Base-by-base conservation (phyloP, 2,797 vertebrate genomes). In the Ispidina picta region DNA sequence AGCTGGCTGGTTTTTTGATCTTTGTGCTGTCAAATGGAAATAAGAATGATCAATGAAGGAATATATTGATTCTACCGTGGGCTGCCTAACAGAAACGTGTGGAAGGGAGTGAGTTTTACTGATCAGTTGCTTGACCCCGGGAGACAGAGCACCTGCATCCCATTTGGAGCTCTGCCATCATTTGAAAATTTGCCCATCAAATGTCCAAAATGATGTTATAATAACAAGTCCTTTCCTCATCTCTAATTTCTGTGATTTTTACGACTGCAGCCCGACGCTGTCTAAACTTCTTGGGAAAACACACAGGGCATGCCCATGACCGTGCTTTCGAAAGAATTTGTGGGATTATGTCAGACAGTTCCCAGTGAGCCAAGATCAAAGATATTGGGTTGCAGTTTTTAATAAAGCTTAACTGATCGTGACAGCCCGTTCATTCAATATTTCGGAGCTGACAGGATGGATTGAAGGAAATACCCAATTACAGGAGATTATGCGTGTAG, bases 311-410 rank as follows among this genome's bases (percentile, higher is more conserved):
- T 5, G 66, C 56, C 86, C 84, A 44, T 1, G 83, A 71, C 83
- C 10, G 6, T 63, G 68, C 86, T 90, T 89, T 77, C 10, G 15
- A 90, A 88, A 87, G 90, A 77, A 94, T 95, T 90, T 85, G 78
- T 11, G 74, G 93, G 94, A 94, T 94, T 96, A 79, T 89, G 90
- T 92, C 21, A 81, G 92, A 69, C 74, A 54, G 90, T 82, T 91
- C 83, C 88, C 81, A 90, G 86, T 12, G 44, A 93, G 85, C 80
- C 58, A 49, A 39, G 74, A 94, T 94, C 89, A 92, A 91, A 89
- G 90, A n/a, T 31, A 18, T 83, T 78, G 39, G 59, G 51, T 92
- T 93, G 76, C 86, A 28, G 92, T 22, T 87, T 92, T 90, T 28
- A 76, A 73, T 39, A 46, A 86, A 87, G 85, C 84, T 86, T 94